phyloP scores from a whole-genome alignment of 2,888 invertebrate genomes.

The Unio pictorum region DNA sequence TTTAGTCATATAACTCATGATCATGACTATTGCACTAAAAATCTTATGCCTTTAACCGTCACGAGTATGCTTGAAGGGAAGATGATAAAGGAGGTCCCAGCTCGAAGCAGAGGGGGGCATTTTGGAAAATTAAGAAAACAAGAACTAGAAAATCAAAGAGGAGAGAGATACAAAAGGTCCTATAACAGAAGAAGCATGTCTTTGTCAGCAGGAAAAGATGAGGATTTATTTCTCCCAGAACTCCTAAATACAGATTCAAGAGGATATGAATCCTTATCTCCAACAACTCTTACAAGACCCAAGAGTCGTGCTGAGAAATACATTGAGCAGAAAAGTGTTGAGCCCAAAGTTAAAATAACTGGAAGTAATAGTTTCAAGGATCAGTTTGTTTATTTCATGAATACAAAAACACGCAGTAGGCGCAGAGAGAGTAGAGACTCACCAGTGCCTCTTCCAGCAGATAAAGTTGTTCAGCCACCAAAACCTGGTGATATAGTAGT shows the following conservation, averaged over 20 bases:
- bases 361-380: conserved; percentile 66
- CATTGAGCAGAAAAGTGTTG: conserved; percentile 37
- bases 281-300: conserved; percentile 4
- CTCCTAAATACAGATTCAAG: too few relatives aligned
- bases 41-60: conserved; percentile 32
- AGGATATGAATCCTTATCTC: too few relatives aligned
- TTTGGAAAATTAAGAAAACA: background rate
- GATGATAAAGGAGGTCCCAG: conserved; percentile 26
- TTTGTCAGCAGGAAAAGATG: too few relatives aligned
- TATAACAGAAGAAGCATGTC: too few relatives aligned
- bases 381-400: conserved; percentile 70
- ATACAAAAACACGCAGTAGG: conserved; percentile 62
- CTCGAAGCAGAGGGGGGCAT: conserved; percentile 17
- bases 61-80: conserved; percentile 24
- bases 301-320: conserved; percentile 28
- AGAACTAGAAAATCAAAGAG: too few relatives aligned
- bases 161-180: too few relatives aligned
- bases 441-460: conserved; percentile 27
- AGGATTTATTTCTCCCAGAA: too few relatives aligned
- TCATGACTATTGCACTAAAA: conserved; percentile 58
- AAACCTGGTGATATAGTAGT: conserved; percentile 61
- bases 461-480: conserved; percentile 54
- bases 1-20: conserved; percentile 52
- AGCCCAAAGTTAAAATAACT: conserved; percentile 67
- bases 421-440: conserved; percentile 49